These are phyloP conservation scores for Equus quagga DNA, from an alignment of 2,113 vertebrate genomes.

Conservation along the genomic window DNA sequence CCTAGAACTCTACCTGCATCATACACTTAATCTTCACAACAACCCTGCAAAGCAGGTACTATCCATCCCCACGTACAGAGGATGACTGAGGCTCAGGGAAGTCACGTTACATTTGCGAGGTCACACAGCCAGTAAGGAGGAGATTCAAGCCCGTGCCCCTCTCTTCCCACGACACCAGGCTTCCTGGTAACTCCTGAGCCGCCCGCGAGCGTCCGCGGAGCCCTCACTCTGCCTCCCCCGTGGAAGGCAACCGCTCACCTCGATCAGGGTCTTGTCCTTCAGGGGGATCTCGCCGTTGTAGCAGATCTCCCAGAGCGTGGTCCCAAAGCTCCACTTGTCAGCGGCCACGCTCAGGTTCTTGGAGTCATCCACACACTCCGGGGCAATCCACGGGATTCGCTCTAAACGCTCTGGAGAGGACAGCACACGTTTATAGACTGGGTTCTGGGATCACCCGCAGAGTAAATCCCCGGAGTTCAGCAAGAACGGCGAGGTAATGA, in stretches of 20 bases:
- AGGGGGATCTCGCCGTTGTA: constrained; percentile 97
- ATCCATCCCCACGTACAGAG: not conserved
- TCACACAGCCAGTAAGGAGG: not conserved
- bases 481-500: not conserved
- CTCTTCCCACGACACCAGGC: not conserved
- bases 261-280: constrained; percentile 97
- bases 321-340: constrained; percentile 99
- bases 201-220: not conserved
- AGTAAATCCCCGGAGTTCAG: not conserved
- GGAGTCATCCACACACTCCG: constrained; percentile 94
- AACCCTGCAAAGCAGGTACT: not conserved
- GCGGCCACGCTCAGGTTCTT: constrained; percentile 93
- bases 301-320: constrained; percentile 99
- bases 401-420: constrained; percentile 92
- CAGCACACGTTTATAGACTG: not conserved
- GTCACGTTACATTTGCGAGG: not conserved
- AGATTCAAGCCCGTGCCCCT: not conserved
- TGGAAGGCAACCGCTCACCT: constrained; percentile 87
- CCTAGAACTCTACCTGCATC: not conserved
- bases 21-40: not conserved
- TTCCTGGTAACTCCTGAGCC: not conserved
- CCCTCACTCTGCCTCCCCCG: not conserved
- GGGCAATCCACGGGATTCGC: constrained; percentile 98
- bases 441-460: accelerated
- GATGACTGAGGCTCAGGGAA: not conserved